Conservation (phyloP, 2,113 vertebrate species). For the Ameiurus melas region DNA sequence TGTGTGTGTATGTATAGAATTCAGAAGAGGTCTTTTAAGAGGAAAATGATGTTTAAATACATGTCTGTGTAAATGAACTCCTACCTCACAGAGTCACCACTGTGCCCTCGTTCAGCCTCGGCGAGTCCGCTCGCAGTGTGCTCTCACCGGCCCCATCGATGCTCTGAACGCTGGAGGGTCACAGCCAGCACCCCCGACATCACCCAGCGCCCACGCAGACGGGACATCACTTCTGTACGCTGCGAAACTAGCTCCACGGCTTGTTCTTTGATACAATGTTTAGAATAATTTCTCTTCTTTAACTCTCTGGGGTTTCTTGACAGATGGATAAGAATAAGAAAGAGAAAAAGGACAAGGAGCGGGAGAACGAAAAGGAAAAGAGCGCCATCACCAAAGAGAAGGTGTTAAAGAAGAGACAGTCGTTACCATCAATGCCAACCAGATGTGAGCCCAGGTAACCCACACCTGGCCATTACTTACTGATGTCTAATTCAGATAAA, state of each 20-base stretch:
- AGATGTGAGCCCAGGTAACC: constrained; percentile 71
- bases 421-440: constrained; percentile 75
- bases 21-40: background rate
- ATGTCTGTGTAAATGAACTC: background rate
- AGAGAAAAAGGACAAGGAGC: constrained; percentile 94
- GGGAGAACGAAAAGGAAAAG: constrained; percentile 93
- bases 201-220: constrained; percentile 71
- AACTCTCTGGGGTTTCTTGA: background rate
- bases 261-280: background rate
- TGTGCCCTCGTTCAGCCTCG: constrained; percentile 92
- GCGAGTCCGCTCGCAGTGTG: constrained; percentile 87
- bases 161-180: constrained; percentile 79
- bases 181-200: constrained; percentile 81
- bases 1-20: background rate
- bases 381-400: constrained; percentile 84
- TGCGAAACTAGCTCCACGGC: background rate
- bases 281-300: background rate
- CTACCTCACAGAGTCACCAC: constrained; percentile 75
- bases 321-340: constrained; percentile 87
- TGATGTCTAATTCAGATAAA: background rate
- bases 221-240: constrained; percentile 78
- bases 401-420: constrained; percentile 87
- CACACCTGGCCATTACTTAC: background rate
- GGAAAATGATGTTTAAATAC: background rate
- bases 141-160: constrained; percentile 84